A percentile compares a stretch with the other conserved stretches of the same genome.
Conservation (phyloP, 1,140 invertebrate genomes). For the Tachypleus tridentatus region DNA sequence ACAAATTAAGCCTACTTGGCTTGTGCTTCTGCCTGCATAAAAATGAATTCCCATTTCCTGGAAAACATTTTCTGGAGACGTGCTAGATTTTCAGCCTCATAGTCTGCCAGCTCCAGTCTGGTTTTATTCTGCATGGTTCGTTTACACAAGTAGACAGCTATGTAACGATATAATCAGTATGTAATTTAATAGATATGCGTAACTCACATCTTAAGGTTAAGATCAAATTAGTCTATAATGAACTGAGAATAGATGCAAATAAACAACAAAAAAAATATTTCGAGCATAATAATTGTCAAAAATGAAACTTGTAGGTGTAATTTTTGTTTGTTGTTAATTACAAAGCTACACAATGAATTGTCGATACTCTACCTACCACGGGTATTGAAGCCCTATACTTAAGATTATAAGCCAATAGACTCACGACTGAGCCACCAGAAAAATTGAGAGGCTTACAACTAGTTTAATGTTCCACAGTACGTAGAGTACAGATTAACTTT, state of each 20-base stretch:
- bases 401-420: too few relatives aligned
- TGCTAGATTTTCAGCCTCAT: constrained; percentile 95
- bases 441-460: too few relatives aligned
- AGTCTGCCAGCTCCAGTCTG: constrained; percentile 89
- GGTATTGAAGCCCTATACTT: too few relatives aligned
- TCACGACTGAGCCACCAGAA: too few relatives aligned
- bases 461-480: too few relatives aligned
- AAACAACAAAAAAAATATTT: too few relatives aligned
- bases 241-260: background rate
- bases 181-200: background rate
- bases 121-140: constrained; percentile 99
- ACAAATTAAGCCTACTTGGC: constrained; percentile 39
- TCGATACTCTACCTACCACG: too few relatives aligned
- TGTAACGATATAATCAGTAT: constrained; percentile 2
- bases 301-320: too few relatives aligned
- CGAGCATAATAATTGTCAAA: too few relatives aligned
- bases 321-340: too few relatives aligned
- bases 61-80: constrained; percentile 98
- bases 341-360: too few relatives aligned
- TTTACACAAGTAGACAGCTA: constrained; percentile 98
- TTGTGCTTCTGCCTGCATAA: constrained; percentile 77
- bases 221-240: constrained; percentile 2
- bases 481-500: too few relatives aligned
- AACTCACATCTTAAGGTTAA: background rate
- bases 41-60: constrained; percentile 99